Percentiles rank a stretch among this genome's conserved stretches.
Conservation (phyloP, 2,888 invertebrate genomes). For the Ophioninae sp. region DNA sequence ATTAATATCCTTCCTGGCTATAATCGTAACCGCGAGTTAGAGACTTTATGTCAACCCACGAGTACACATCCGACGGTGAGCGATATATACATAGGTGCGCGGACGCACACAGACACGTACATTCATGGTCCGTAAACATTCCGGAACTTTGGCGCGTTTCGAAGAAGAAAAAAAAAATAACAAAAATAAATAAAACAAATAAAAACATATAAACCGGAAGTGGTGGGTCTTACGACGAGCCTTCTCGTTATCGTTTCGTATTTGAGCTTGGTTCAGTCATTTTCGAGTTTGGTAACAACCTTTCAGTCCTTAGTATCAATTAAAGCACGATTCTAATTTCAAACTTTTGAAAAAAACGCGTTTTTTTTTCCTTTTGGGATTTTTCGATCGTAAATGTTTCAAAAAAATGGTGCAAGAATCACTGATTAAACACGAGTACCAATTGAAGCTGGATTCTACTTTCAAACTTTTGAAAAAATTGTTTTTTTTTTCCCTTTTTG, state of each 20-base stretch:
- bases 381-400: no score
- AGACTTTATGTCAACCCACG: constrained; percentile 72
- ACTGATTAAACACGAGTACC: no score
- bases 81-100: not conserved
- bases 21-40: constrained; percentile 80
- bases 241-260: not conserved
- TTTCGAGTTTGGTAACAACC: no score
- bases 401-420: no score
- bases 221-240: not conserved
- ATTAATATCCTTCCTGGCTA: constrained; percentile 78
- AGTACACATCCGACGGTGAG: not conserved
- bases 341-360: no score
- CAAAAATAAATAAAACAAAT: constrained; percentile 33
- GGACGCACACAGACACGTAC: no score
- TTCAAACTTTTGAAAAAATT: no score
- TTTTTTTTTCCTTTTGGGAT: no score
- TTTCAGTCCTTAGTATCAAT: no score
- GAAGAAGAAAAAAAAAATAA: constrained; percentile 62
- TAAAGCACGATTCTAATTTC: no score
- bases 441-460: no score
- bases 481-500: not conserved
- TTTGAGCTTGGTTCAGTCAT: no score
- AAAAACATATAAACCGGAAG: constrained; percentile 10
- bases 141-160: constrained; percentile 65
- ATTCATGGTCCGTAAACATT: constrained; percentile 71